Evolutionary conservation across 2,113 vertebrate genomes (phyloP).

Genomic region (Takifugu bimaculatus): DNA sequence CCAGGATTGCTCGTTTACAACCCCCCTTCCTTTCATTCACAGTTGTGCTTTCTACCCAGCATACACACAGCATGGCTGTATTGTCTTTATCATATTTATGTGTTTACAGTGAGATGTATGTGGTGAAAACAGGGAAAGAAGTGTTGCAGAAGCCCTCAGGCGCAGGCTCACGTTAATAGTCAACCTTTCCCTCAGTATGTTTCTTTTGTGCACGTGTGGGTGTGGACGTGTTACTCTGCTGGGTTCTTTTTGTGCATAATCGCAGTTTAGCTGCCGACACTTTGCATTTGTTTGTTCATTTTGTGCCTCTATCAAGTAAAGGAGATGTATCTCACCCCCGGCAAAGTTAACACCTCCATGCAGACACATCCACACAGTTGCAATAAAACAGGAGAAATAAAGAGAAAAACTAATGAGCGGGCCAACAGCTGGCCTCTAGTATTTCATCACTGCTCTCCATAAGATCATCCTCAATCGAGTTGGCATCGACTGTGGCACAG

Average conservation of each 20-base stretch:
- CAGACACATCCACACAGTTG: slow-evolving; percentile 3
- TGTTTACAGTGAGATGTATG: too few relatives aligned
- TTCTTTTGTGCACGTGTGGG: slow-evolving; percentile 1
- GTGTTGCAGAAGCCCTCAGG: slow-evolving; percentile 9
- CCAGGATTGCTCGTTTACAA: too few relatives aligned
- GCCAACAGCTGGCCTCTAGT: too few relatives aligned
- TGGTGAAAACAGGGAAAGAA: too few relatives aligned
- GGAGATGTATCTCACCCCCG: slow-evolving; percentile 22
- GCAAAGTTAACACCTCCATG: slow-evolving; percentile 24
- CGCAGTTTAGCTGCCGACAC: slow-evolving; percentile 11
- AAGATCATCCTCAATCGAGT: background rate
- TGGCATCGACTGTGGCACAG: background rate
- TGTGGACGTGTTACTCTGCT: too few relatives aligned
- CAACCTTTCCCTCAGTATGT: background rate
- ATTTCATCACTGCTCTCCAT: too few relatives aligned
- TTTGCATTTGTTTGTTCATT: slow-evolving; percentile 1
- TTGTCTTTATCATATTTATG: background rate
- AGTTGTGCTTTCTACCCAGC: background rate
- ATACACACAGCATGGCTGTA: background rate
- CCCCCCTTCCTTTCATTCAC: too few relatives aligned
- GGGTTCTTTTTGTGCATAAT: too few relatives aligned
- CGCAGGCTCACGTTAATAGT: slow-evolving; percentile 8
- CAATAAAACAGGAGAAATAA: too few relatives aligned
- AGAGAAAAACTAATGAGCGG: too few relatives aligned
- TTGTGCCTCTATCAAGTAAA: slow-evolving; percentile 24